A percentile compares a stretch with the other conserved stretches of the same genome.
Evolutionary conservation across 2,797 vertebrate species (phyloP).

Genomic region (Masticophis lateralis): DNA sequence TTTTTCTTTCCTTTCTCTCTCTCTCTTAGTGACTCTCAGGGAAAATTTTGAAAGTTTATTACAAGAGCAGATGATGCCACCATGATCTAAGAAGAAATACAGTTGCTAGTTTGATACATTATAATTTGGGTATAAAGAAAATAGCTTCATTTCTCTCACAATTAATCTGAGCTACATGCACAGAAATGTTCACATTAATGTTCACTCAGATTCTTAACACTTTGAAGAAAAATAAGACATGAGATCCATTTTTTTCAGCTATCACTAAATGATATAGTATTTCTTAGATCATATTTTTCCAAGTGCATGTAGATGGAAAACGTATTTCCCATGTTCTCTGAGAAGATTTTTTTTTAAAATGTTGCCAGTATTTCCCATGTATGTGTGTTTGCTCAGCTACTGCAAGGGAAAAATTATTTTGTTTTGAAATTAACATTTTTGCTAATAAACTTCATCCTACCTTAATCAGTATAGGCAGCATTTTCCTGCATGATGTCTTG

Average conservation of each 20-base stretch:
- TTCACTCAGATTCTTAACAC: not conserved
- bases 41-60: not conserved
- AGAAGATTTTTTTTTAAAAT: slow-evolving; percentile 51
- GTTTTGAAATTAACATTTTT: slow-evolving; percentile 58
- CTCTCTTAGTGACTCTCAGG: not conserved
- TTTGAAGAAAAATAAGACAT: not conserved
- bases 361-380: slow-evolving; percentile 55
- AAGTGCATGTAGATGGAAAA: slow-evolving; percentile 30
- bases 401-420: slow-evolving; percentile 53
- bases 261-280: not conserved
- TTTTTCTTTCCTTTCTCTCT: not conserved
- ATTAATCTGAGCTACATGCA: not conserved
- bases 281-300: slow-evolving; percentile 27
- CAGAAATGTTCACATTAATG: not conserved
- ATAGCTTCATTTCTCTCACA: not conserved
- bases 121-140: not conserved
- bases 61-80: not conserved
- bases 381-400: not conserved
- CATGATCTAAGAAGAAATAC: not conserved
- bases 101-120: not conserved
- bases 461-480: slow-evolving; percentile 33
- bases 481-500: slow-evolving; percentile 34
- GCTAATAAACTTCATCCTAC: slow-evolving; percentile 51
- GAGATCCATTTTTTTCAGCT: not conserved
- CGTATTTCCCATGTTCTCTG: slow-evolving; percentile 32